Base-by-base conservation (phyloP, 2,888 invertebrate genomes). In the Lomographa bimaculata region DNA sequence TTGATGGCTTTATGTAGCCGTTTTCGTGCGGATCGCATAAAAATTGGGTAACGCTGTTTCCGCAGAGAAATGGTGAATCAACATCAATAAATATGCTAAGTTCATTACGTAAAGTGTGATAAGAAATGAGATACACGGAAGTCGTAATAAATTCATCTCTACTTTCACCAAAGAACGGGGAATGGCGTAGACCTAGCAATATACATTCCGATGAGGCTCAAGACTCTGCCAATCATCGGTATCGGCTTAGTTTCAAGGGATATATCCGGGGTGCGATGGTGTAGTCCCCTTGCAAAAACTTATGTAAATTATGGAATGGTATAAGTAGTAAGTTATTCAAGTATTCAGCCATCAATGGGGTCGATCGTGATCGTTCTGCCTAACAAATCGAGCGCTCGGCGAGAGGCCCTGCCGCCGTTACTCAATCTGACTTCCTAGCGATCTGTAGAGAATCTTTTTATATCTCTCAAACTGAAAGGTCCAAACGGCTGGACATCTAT, bases 351-450 rank as follows among this genome's bases (percentile, higher is more conserved):
- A 67, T 70, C 65, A 65, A 55, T 53, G 49, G 52, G 58, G 57
- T 52, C 54, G 60, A 53, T 53, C 54, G 58, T 60, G 71, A 67
- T 70, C 71, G 66, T 54, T 62, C 40, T 56, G 53, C 48, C 61
- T 63, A 65, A 75, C 73, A 76, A 75, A 77, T 76, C 65, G 72
- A 54, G 60, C 62, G 54, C 56, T 37, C 36, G 42, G 30, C 32
- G 49, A 58, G 36, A 46, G 46, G 54, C 52, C 56, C 54, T 57
- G 50, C 58, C 23, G 48, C 49, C 63, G 65, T 71, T 71, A 66
- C 67, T 70, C 64, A 68, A 64, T 64, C 59, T 55, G 56, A 68
- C 62, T 61, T 63, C 54, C 54, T 61, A 50, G 49, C 54, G 51
- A 59, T 57, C 54, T 62, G 52, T 50, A 48, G 34, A 60, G 58